These are phyloP conservation scores for Graphium colonna DNA, from an alignment of 2,888 invertebrate genomes.

Conservation along the genomic window DNA sequence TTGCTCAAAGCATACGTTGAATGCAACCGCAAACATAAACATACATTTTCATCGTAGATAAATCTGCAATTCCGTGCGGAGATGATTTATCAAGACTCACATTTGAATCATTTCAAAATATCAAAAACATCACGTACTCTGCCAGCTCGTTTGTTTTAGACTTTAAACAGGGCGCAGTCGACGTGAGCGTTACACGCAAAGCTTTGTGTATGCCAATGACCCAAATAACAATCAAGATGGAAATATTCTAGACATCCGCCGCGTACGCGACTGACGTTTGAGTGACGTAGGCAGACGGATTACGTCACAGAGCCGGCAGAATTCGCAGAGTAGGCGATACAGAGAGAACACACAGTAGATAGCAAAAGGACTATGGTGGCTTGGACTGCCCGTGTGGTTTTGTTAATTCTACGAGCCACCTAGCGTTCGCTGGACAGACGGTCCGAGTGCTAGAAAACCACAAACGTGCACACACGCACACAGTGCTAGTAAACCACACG, in stretches of 20 bases:
- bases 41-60: no score
- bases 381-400: background rate
- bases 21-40: no score
- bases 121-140: background rate
- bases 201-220: slow-evolving; percentile 4
- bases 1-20: no score
- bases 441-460: no score
- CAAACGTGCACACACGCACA: no score
- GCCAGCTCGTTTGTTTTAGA: background rate
- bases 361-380: background rate
- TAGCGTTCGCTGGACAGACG: no score
- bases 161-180: background rate
- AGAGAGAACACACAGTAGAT: background rate
- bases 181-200: background rate
- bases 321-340: slow-evolving; percentile 1
- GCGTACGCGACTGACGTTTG: slow-evolving; percentile 17
- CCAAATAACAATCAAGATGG: slow-evolving; percentile 19
- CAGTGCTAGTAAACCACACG: no score
- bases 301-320: slow-evolving; percentile 5
- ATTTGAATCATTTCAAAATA: background rate
- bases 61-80: no score
- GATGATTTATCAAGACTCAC: background rate
- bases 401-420: background rate
- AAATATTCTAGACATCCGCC: slow-evolving; percentile 15
- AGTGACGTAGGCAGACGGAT: slow-evolving; percentile 19